phyloP scores from a whole-genome alignment of 2,113 vertebrate species.

The Jacana jacana region DNA sequence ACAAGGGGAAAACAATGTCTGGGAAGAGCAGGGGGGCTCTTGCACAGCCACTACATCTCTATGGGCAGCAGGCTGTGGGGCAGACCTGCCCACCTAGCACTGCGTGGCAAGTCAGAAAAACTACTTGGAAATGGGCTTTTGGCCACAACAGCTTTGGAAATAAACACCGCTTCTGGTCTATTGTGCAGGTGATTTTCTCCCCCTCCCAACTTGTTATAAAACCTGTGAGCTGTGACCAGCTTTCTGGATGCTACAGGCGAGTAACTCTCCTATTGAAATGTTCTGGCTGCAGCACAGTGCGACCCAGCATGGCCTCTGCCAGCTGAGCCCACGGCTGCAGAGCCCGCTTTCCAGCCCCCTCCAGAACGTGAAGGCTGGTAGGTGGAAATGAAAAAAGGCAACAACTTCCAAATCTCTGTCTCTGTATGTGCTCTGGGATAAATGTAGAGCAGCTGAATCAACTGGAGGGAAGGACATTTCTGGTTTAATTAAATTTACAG shows the following conservation, averaged over 20 bases:
- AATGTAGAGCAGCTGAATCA: neutral
- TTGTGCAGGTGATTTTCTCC: conserved; percentile 1
- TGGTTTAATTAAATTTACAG: conserved; percentile 13
- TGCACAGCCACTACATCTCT: neutral
- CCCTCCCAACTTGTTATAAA: neutral
- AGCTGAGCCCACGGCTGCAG: neutral
- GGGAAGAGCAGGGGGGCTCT: neutral
- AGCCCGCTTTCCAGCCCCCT: neutral
- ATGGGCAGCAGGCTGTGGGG: neutral
- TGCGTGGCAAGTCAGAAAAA: neutral
- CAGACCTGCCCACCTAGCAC: neutral
- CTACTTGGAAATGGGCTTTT: neutral
- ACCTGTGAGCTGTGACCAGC: neutral
- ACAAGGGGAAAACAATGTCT: neutral
- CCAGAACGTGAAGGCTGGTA: neutral
- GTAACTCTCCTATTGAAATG: neutral
- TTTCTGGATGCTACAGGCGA: neutral
- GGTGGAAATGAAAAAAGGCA: neutral
- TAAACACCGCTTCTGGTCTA: neutral
- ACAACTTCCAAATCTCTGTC: neutral
- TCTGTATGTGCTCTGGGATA: neutral
- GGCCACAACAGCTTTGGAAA: neutral
- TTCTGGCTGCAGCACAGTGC: neutral
- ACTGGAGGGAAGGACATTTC: neutral
- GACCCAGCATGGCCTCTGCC: neutral